These are phyloP conservation scores for Aspidiotus rigidus DNA, from an alignment of 2,888 invertebrate species.

Conservation along the genomic window DNA sequence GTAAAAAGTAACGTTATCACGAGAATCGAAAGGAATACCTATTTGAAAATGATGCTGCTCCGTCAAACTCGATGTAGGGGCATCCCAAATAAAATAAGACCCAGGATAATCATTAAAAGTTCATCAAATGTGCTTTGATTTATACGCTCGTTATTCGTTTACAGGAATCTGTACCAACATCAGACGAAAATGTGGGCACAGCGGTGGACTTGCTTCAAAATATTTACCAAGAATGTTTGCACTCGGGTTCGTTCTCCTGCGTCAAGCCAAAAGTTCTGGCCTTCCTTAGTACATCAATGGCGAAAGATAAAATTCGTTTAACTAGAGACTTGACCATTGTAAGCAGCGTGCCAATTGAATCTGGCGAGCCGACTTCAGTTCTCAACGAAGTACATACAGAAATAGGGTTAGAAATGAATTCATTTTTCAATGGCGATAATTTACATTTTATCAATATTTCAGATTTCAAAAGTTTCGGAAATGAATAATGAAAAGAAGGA, in stretches of 20 bases:
- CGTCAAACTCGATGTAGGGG: no score
- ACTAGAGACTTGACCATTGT: constrained; percentile 62
- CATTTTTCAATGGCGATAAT: not conserved
- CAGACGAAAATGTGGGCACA: constrained; percentile 15
- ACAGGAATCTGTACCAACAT: constrained; percentile 21
- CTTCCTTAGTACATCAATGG: constrained; percentile 52
- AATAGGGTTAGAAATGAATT: not conserved
- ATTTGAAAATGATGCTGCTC: no score
- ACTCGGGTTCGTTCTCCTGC: constrained; percentile 47
- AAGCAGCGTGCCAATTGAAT: constrained; percentile 45
- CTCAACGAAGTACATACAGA: constrained; percentile 31
- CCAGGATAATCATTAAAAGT: no score
- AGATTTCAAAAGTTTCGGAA: constrained; percentile 31
- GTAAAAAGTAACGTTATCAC: no score
- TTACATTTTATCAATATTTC: not conserved
- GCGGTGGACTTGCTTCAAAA: constrained; percentile 29
- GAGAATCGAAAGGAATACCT: no score
- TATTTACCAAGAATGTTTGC: constrained; percentile 33
- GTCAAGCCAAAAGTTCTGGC: constrained; percentile 67
- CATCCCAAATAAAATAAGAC: no score
- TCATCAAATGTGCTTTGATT: no score
- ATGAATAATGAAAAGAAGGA: constrained; percentile 45
- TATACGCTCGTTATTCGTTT: not conserved
- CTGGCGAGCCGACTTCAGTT: constrained; percentile 6
- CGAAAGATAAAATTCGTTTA: constrained; percentile 56